Base-by-base conservation (phyloP, 2,797 vertebrate genomes). In the Aldrovandia affinis region DNA sequence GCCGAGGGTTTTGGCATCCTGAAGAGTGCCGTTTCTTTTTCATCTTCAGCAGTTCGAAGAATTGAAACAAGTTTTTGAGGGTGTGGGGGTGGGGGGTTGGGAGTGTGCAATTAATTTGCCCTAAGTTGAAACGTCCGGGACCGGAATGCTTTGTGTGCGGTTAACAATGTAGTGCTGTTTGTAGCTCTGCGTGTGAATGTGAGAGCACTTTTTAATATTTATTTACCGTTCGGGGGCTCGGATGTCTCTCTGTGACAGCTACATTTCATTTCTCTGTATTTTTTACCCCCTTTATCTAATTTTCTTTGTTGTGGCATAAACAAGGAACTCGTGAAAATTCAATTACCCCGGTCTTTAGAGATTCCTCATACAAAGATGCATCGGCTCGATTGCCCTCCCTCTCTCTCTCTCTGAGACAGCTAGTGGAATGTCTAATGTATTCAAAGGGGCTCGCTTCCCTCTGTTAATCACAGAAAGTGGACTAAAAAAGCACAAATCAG, bases 231-330 rank as follows among this genome's bases (percentile, higher is more conserved):
- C 86, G 82, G 83, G 86, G 85, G 78, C 90, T 91, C 89, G 87
- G 85, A 81, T 88, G 89, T 87, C 59, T 90, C 87, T 91, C 89
- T 89, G 89, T 93, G 92, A 93, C 90, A 90, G 91, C 89, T 91
- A 86, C 89, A 88, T 94, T 93, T 91, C 86, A 87, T 92, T 89
- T 89, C 65, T 70, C 28, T 15, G 14, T 85, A 85, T 85, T 87
- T 91, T 79, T 85, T 90, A 87, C 80, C 54, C 47, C 52, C 89
- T 93, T 94, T 93, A 93, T 94, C 88, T 92, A 91, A 94, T 94
- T 94, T 93, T 88, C 90, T 94, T 93, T 94, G 91, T 94, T 94
- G 92, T 93, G 89, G 90, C 78, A 85, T 93, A 94, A 94, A 94
- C 92, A 94, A 91, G 89, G 89, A 91, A 88, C 85, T 89, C 88